A percentile compares a stretch with the other conserved stretches of the same genome.
These are phyloP conservation scores for Pachymerium ferrugineum DNA, from an alignment of 2,888 invertebrate genomes.

Conservation along the genomic window DNA sequence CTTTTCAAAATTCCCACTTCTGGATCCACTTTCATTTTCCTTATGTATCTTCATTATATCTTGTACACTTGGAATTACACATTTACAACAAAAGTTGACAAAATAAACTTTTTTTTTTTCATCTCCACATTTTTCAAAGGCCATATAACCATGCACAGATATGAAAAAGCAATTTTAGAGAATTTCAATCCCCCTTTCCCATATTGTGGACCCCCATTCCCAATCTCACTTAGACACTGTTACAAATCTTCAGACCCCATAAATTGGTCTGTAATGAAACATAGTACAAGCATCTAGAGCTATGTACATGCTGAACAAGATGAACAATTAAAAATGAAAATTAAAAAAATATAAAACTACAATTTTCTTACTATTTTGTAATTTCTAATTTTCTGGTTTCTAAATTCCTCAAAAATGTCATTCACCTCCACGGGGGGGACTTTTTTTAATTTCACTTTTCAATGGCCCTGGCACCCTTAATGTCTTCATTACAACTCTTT, in stretches of 20 bases:
- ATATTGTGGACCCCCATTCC: slow-evolving; percentile 1
- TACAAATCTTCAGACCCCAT: slow-evolving; percentile 10
- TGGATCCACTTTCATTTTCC: neutral
- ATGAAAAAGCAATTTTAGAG: slow-evolving; percentile 19
- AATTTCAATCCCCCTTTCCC: slow-evolving; percentile 2
- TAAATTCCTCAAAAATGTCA: slow-evolving; percentile 14
- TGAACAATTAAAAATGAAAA: neutral
- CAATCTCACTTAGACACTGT: no score
- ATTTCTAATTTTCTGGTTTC: slow-evolving; percentile 1
- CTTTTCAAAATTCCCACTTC: neutral
- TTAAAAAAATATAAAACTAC: slow-evolving; percentile 10
- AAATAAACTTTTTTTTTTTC: slow-evolving; percentile 1
- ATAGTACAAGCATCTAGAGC: slow-evolving; percentile 22
- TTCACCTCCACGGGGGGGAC: slow-evolving; percentile 11
- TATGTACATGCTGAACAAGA: slow-evolving; percentile 25
- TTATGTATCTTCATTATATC: neutral
- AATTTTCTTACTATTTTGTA: slow-evolving; percentile 20
- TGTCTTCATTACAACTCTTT: slow-evolving; percentile 5
- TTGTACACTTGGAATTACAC: slow-evolving; percentile 2
- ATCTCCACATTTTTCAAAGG: neutral
- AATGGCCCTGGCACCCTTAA: neutral
- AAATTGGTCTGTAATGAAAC: slow-evolving; percentile 16
- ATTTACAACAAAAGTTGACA: slow-evolving; percentile 5
- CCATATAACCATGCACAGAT: slow-evolving; percentile 17
- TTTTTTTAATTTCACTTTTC: neutral